phyloP scores from a whole-genome alignment of 1,140 invertebrate species.

The Drosophila murphyi region DNA sequence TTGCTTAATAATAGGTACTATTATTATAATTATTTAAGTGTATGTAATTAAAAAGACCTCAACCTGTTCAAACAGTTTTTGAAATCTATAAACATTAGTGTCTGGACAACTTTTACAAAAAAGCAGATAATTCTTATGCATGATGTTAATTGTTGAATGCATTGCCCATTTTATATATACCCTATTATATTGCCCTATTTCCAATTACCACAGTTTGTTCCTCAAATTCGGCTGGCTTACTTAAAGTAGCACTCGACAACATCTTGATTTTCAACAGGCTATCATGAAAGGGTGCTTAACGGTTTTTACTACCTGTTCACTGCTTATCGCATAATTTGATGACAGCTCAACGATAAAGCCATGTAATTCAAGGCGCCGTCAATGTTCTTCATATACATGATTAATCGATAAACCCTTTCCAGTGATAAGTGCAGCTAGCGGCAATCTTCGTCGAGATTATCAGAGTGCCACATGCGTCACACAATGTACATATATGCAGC shows the following conservation, averaged over 20 bases:
- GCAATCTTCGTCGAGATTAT: constrained; percentile 10
- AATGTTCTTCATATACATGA: constrained; percentile 4
- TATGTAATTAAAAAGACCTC: not conserved
- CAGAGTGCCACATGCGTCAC: constrained; percentile 12
- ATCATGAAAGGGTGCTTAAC: constrained; percentile 3
- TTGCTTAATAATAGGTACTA: constrained; percentile 17
- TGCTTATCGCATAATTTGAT: constrained; percentile 26
- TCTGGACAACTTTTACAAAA: not conserved
- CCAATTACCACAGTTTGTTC: too few relatives aligned
- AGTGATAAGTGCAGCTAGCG: constrained; percentile 3
- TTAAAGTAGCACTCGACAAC: not conserved
- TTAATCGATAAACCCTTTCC: constrained; percentile 18
- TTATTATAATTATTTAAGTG: constrained; percentile 30
- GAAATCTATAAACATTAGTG: not conserved
- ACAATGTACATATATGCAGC: constrained; percentile 1
- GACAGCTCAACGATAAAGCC: constrained; percentile 13
- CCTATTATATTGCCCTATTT: too few relatives aligned
- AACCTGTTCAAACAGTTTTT: not conserved
- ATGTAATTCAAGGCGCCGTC: constrained; percentile 14
- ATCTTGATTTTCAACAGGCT: not conserved
- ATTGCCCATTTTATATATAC: not conserved
- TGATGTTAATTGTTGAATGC: not conserved
- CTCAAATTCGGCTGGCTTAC: not conserved
- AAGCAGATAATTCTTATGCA: not conserved
- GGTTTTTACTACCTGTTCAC: constrained; percentile 5